Base-by-base conservation (phyloP, 2,797 vertebrate genomes). In the Miichthys miiuy region DNA sequence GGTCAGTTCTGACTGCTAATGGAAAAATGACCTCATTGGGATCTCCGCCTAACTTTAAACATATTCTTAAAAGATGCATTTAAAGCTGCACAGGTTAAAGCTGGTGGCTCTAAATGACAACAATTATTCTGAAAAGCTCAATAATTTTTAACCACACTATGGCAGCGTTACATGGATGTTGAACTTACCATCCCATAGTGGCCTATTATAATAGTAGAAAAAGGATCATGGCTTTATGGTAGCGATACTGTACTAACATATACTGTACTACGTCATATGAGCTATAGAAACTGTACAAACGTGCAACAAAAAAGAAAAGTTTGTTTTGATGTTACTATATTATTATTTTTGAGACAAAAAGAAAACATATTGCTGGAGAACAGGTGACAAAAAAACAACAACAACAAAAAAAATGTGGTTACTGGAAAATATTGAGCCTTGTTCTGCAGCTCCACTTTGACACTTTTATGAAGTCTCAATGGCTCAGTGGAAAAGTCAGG, bases 31-130 rank as follows among this genome's bases (percentile, higher is more conserved):
- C 52, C 17, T 60, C 14, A 66, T 17, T 57, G 9, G 46, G 27
- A 58, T 52, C 10, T n/a, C 44, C 12, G 7, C 38, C 4, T 6
- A 11, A 56, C 12, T 63, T 6, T 44, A 54, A 81, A 51, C 0
- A 8, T 18, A 5, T n/a, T 21, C 12, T 9, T 55, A 6, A 71
- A 54, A 34, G 5, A 72, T 46, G 10, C 6, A 63, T 20, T 12
- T 48, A 56, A 77, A 66, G 21, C 30, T 74, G 23, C 14, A 48
- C 21, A 48, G 47, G 18, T 20, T 4, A 70, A 56, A 34, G 11
- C 4, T 63, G 25, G 38, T 14, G 6, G n/a, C 16, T 18, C 11
- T 27, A 17, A 41, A 58, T 13, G 3, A 42, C 16, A 52, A 48
- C 17, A 48, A 21, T 34, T 30, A 13, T 20, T 25, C 12, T 11